A percentile compares a stretch with the other conserved stretches of the same genome.
These are phyloP conservation scores for Orientallactaga bullata DNA, from an alignment of 2,113 vertebrate species.

Conservation along the genomic window DNA sequence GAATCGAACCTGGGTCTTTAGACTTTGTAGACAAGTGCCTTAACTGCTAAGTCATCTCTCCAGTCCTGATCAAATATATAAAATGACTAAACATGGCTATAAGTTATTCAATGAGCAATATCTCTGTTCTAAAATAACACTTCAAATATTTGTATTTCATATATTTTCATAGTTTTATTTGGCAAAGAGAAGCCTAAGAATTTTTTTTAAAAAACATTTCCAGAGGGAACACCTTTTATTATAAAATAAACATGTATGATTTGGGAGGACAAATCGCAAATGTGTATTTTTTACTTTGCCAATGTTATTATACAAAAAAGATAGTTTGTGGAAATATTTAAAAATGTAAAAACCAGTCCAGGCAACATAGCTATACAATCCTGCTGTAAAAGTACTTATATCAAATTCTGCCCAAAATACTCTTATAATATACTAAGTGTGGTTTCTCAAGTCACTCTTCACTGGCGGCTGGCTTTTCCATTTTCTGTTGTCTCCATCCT, in stretches of 20 bases:
- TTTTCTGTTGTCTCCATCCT: conserved; percentile 97
- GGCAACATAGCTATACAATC: conserved; percentile 84
- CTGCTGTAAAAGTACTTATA: conserved; percentile 83
- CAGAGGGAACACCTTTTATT: conserved; percentile 74
- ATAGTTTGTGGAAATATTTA: conserved; percentile 82
- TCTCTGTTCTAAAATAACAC: conserved; percentile 61
- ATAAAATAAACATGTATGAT: conserved; percentile 75
- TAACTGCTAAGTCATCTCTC: too few relatives aligned
- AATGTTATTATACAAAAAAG: conserved; percentile 85
- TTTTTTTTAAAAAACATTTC: conserved; percentile 75
- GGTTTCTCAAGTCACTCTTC: conserved; percentile 73
- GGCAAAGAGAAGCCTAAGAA: conserved; percentile 76
- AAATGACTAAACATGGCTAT: neutral
- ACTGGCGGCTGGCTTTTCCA: conserved; percentile 96
- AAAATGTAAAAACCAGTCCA: conserved; percentile 86
- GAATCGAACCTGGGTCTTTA: too few relatives aligned
- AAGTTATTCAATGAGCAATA: conserved; percentile 34
- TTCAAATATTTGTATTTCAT: conserved; percentile 70
- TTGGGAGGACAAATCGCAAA: conserved; percentile 77
- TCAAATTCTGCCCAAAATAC: conserved; percentile 82
- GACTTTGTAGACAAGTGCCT: too few relatives aligned
- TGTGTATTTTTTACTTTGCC: conserved; percentile 76
- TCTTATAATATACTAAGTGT: conserved; percentile 74
- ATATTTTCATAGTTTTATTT: conserved; percentile 77
- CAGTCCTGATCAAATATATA: neutral